These are phyloP conservation scores for Molossus molossus DNA, from an alignment of 2,797 vertebrate species.

Conservation along the genomic window DNA sequence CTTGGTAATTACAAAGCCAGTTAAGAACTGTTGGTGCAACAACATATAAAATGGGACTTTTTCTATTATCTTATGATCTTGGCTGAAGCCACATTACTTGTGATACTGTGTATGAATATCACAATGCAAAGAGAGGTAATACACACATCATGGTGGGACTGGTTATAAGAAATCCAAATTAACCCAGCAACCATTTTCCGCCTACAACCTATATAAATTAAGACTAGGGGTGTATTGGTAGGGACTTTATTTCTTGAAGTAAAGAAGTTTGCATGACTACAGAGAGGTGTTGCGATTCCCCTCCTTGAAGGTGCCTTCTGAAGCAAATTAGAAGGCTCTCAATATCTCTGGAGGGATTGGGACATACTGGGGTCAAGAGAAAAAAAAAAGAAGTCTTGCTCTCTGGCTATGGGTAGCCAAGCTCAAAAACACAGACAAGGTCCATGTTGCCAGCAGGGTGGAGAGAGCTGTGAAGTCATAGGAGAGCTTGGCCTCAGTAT, in stretches of 20 bases:
- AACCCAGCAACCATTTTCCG: neutral
- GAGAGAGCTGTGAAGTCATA: neutral
- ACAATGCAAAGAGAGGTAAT: neutral
- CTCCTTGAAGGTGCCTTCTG: neutral
- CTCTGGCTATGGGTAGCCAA: accelerated
- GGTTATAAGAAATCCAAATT: neutral
- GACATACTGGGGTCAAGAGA: neutral
- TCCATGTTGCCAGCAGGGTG: neutral
- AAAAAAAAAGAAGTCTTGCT: neutral
- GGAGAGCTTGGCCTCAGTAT: neutral
- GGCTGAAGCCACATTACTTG: neutral
- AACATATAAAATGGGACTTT: neutral
- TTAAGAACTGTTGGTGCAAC: neutral
- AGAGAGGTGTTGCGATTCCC: neutral
- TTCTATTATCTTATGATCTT: neutral
- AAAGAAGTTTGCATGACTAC: neutral
- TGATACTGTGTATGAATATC: neutral
- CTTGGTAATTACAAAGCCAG: neutral
- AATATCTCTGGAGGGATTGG: neutral
- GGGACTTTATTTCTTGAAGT: neutral
- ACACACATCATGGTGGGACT: too few species aligned
- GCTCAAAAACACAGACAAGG: neutral
- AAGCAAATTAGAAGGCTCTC: neutral
- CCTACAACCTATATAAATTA: neutral
- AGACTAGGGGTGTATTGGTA: neutral